Conservation (phyloP, 2,113 vertebrate species). For the Gobiocypris rarus region DNA sequence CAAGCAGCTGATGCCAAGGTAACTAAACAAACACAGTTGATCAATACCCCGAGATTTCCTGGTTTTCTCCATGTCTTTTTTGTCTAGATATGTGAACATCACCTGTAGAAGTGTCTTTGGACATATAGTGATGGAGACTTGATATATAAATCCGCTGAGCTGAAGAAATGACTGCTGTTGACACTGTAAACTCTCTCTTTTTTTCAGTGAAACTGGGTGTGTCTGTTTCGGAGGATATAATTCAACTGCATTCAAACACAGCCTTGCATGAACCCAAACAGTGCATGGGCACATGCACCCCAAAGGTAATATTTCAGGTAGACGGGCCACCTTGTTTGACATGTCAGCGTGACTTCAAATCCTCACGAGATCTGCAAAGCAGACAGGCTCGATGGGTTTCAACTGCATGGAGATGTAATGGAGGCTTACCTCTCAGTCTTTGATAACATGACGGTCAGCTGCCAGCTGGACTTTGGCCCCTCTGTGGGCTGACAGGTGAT, state of each 20-base stretch:
- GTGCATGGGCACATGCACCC: constrained; percentile 3
- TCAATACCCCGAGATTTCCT: background rate
- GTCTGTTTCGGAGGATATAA: constrained; percentile 25
- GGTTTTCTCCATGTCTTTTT: background rate
- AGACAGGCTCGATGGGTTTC: background rate
- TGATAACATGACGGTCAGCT: constrained; percentile 16
- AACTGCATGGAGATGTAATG: background rate
- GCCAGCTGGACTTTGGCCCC: constrained; percentile 37
- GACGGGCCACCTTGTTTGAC: background rate
- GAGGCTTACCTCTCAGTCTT: background rate
- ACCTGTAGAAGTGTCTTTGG: background rate
- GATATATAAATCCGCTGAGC: background rate
- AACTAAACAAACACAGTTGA: background rate
- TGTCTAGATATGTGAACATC: background rate
- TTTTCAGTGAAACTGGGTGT: constrained; percentile 24
- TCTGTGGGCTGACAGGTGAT: background rate
- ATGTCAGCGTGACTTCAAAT: background rate
- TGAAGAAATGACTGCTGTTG: background rate
- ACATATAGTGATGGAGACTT: background rate
- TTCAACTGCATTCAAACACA: background rate
- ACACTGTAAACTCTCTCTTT: background rate
- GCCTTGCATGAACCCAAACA: background rate
- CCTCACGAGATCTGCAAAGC: constrained; percentile 45
- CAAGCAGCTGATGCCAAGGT: background rate
- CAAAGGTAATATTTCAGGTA: background rate